Base-by-base conservation (phyloP, 2,888 invertebrate species). In the Cistogaster globosa region DNA sequence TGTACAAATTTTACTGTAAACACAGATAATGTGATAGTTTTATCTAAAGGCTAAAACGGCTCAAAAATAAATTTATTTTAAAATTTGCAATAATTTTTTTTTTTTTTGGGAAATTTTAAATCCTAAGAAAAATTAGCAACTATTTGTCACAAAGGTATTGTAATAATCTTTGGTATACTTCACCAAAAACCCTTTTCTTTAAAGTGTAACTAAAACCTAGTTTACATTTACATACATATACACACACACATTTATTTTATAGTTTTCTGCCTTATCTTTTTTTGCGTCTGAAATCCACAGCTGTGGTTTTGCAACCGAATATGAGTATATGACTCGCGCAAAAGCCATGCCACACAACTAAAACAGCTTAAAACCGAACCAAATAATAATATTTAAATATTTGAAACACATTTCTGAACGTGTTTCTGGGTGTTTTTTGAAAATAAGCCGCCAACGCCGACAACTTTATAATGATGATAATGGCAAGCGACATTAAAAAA, bases 221-320 rank as follows among this genome's bases (percentile, higher is more conserved):
- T 48, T 36, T 48, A 20, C 7, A 53, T 11, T 20, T n/a, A 18
- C n/a, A 12, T 12, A 32, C 32, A 32, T 42, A 14, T 14, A 51
- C 5, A 51, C 51, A 51, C 2, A n/a, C 48, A 63, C 12, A 18
- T 51, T 58, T 42, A 32, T 32, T 32, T 32, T 32, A 32, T 32
- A 9, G 5, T 22, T 63, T 16, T 48, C 12, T 58, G 48, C 22
- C 63, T 45, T 57, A 32, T 32, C 2, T 36, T 6, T 26, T 55
- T 42, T 26, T 45, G 36, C 36, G 7, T 45, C 53, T 60, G 42
- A 60, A 83, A 69, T 69, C 38, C 48, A 57, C 63, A 71, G 71
- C 71, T 83, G 82, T 58, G 76, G 76, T 72, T n/a, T 77, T 82
- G 85, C 81, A 82, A 82, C 78, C 63, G 58, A 65, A 81, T 85